Evolutionary conservation across 2,797 vertebrate genomes (phyloP).

Genomic region (Phrynocephalus guinanensis): DNA sequence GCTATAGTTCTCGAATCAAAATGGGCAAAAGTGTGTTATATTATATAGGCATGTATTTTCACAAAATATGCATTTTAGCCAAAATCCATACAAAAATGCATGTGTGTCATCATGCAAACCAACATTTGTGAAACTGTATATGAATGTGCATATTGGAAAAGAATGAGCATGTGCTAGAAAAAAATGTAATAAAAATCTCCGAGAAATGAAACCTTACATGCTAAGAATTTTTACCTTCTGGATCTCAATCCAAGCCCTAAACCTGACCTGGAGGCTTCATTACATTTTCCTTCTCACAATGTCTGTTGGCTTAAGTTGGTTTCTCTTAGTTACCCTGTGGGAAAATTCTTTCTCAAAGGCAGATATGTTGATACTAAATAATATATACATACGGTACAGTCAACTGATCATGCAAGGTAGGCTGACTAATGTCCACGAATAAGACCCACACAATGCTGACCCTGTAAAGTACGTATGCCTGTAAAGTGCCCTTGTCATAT

Average conservation of each 20-base stretch:
- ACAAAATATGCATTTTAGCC: neutral
- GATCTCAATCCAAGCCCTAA: neutral
- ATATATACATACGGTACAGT: neutral
- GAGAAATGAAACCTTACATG: neutral
- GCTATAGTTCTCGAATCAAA: neutral
- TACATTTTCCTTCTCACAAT: neutral
- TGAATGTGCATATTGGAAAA: neutral
- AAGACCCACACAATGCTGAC: neutral
- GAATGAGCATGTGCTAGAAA: neutral
- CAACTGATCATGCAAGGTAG: neutral
- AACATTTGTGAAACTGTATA: neutral
- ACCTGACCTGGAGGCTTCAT: neutral
- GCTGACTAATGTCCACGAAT: neutral
- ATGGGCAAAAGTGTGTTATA: neutral
- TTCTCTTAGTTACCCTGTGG: neutral
- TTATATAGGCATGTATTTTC: neutral
- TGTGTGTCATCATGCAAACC: neutral
- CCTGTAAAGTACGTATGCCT: neutral
- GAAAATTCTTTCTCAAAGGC: neutral
- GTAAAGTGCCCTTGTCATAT: neutral
- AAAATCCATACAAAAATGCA: neutral
- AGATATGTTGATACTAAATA: neutral
- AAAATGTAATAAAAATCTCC: neutral
- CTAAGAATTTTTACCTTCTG: neutral
- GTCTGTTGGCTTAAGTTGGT: neutral